These are phyloP conservation scores for Theropithecus gelada DNA, from an alignment of 2,113 vertebrate species.

Conservation along the genomic window DNA sequence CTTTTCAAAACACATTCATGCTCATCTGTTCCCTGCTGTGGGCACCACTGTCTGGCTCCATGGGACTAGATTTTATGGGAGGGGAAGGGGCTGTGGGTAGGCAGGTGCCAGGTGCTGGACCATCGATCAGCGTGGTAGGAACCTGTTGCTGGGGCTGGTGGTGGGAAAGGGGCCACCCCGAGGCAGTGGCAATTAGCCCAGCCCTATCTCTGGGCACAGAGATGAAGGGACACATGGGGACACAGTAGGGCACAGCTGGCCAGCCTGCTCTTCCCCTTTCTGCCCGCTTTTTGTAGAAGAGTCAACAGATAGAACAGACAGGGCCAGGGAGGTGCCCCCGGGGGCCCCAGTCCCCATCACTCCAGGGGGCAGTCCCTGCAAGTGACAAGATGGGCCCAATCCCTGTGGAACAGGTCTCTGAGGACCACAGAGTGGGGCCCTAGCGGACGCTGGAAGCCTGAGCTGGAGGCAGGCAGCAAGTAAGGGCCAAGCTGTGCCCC, in stretches of 20 bases:
- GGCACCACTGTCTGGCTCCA: not conserved
- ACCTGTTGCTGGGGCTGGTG: fast-evolving
- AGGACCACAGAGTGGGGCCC: not conserved
- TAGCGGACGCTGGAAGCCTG: not conserved
- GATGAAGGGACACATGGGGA: not conserved
- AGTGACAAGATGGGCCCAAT: not conserved
- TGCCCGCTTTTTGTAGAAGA: not conserved
- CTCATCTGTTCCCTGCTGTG: not conserved
- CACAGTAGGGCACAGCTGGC: fast-evolving
- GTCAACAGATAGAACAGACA: not conserved
- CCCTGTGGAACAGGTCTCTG: not conserved
- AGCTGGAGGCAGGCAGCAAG: not conserved
- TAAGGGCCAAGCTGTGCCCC: not conserved
- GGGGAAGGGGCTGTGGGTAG: not conserved
- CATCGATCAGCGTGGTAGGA: not conserved
- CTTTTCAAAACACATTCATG: not conserved
- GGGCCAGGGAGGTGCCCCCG: not conserved
- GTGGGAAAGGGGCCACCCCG: not conserved
- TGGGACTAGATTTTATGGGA: not conserved
- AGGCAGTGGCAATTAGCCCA: not conserved
- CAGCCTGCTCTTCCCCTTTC: not conserved
- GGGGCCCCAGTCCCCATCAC: not conserved
- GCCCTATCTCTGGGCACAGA: fast-evolving
- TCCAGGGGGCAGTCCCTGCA: not conserved
- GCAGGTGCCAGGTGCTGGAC: not conserved